phyloP scores from a whole-genome alignment of 1,140 invertebrate species.

The Drepana arcuata region DNA sequence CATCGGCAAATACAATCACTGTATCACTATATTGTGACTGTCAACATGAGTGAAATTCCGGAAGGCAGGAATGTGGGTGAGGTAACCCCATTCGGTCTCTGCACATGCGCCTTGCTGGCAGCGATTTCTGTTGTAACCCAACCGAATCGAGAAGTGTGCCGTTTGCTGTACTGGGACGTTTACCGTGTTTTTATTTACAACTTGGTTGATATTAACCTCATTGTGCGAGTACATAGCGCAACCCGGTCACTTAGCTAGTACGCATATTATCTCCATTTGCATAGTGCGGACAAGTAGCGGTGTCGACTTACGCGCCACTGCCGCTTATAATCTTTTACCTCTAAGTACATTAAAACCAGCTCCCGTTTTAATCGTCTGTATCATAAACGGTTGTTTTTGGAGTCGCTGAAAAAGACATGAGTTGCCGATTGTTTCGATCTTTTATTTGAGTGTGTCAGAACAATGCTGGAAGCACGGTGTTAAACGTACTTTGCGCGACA shows the following conservation, averaged over 20 bases:
- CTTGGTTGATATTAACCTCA: constrained; percentile 48
- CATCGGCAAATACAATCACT: constrained; percentile 20
- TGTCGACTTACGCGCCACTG: constrained; percentile 42
- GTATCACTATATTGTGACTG: constrained; percentile 31
- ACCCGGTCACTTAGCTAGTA: constrained; percentile 57
- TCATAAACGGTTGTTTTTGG: no score
- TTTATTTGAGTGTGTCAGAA: no score
- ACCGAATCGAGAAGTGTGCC: constrained; percentile 28
- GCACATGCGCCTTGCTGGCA: constrained; percentile 50
- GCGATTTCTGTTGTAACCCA: constrained; percentile 46
- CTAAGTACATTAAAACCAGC: constrained; percentile 24
- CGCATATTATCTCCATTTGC: constrained; percentile 62
- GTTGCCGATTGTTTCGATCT: no score
- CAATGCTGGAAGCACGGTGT: no score
- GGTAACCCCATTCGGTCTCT: constrained; percentile 50
- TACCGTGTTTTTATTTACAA: constrained; percentile 30
- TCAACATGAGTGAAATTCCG: constrained; percentile 60
- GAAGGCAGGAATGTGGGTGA: constrained; percentile 60
- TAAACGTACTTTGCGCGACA: constrained; percentile 39
- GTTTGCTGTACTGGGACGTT: constrained; percentile 12
- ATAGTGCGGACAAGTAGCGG: constrained; percentile 58
- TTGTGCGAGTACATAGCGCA: constrained; percentile 46
- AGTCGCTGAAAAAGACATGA: no score
- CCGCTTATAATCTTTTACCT: constrained; percentile 26
- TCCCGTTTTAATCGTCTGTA: no score